Percentiles rank a stretch among this genome's conserved stretches.
Conservation (phyloP, 2,797 vertebrate genomes). For the Distichodus sexfasciatus region DNA sequence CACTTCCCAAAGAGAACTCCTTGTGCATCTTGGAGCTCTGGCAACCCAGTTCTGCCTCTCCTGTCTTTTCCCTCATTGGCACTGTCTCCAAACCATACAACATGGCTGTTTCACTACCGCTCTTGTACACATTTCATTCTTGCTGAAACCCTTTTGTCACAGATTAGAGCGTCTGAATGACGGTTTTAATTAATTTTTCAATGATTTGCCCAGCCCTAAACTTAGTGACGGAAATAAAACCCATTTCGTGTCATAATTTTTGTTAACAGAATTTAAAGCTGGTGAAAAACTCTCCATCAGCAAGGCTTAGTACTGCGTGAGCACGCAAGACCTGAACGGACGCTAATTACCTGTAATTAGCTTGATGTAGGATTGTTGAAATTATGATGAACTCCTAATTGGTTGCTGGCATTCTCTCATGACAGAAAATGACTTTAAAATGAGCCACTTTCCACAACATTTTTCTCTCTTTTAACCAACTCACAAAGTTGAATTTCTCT, state of each 20-base stretch:
- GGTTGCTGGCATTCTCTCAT: not conserved
- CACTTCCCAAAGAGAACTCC: too few species aligned
- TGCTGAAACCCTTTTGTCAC: too few species aligned
- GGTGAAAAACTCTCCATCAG: not conserved
- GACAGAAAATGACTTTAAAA: not conserved
- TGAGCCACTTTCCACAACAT: not conserved
- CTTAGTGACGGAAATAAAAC: not conserved
- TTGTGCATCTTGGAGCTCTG: too few species aligned
- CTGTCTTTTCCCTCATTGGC: too few species aligned
- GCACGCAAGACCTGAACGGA: not conserved
- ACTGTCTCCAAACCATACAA: too few species aligned
- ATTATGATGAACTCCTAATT: not conserved
- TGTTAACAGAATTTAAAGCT: not conserved
- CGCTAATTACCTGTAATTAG: not conserved
- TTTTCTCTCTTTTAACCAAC: not conserved
- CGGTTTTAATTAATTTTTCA: too few species aligned
- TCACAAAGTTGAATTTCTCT: not conserved
- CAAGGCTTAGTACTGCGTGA: not conserved
- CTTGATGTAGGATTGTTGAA: not conserved
- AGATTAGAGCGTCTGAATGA: too few species aligned
- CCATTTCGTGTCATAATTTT: too few species aligned
- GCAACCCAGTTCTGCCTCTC: too few species aligned
- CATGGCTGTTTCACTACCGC: too few species aligned
- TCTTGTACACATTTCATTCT: too few species aligned
- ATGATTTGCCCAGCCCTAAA: not conserved